Evolutionary conservation across 1,140 invertebrate species (phyloP).

Genomic region (Bradynema listronoti): DNA sequence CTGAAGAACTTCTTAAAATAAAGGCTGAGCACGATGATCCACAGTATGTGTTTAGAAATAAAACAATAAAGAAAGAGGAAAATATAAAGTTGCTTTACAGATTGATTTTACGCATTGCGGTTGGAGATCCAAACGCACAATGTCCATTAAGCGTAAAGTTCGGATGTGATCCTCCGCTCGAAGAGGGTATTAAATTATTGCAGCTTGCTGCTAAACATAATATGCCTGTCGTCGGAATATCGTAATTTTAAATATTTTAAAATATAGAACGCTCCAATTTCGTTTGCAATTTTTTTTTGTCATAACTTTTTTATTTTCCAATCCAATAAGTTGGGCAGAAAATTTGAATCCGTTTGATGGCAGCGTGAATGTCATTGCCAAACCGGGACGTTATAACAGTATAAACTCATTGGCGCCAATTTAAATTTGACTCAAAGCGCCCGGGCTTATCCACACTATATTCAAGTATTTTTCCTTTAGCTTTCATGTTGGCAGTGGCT

Average conservation of each 20-base stretch:
- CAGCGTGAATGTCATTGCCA: no score
- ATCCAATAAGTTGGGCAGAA: no score
- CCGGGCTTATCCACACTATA: no score
- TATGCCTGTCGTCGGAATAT: slow-evolving; percentile 70
- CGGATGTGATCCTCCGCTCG: slow-evolving; percentile 69
- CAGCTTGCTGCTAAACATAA: slow-evolving; percentile 68
- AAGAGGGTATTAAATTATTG: slow-evolving; percentile 73
- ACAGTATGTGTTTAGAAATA: slow-evolving; percentile 57
- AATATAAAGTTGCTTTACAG: slow-evolving; percentile 43
- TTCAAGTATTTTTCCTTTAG: no score
- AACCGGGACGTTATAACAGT: no score
- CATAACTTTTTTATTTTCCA: no score
- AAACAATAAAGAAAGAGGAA: background rate
- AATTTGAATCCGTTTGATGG: no score
- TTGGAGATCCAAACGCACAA: slow-evolving; percentile 76
- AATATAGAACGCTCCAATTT: slow-evolving; percentile 2
- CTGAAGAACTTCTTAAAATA: slow-evolving; percentile 84
- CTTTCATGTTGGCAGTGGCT: slow-evolving; percentile 63
- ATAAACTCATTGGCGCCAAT: no score
- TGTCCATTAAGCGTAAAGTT: slow-evolving; percentile 90
- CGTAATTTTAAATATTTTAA: slow-evolving; percentile 48
- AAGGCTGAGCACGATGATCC: slow-evolving; percentile 74
- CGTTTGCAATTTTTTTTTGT: no score
- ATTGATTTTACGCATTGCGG: slow-evolving; percentile 82
- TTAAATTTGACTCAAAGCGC: no score